These are phyloP conservation scores for Muntiacus reevesi DNA, from an alignment of 2,113 vertebrate genomes.

Conservation along the genomic window DNA sequence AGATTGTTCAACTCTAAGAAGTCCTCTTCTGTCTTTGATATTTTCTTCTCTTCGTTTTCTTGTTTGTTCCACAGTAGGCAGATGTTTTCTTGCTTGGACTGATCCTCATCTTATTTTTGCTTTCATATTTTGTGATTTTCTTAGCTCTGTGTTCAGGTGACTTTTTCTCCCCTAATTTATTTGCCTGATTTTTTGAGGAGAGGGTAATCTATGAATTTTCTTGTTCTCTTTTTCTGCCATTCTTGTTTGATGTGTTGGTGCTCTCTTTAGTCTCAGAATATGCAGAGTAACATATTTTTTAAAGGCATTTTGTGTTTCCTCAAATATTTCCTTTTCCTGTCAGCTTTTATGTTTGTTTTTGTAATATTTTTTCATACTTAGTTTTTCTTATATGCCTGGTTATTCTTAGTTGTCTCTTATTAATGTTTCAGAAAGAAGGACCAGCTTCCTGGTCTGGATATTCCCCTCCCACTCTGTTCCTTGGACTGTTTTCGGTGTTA, in stretches of 20 bases:
- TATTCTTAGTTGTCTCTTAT: neutral
- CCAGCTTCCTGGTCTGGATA: neutral
- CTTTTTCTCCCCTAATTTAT: neutral
- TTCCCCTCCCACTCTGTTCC: neutral
- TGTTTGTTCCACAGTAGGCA: neutral
- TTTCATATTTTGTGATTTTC: neutral
- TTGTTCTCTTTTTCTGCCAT: neutral
- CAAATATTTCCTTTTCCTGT: neutral
- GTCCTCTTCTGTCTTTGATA: neutral
- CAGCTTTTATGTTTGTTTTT: neutral
- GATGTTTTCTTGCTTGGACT: neutral
- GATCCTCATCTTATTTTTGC: neutral
- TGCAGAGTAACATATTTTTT: neutral
- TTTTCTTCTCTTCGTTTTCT: neutral
- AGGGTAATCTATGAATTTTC: neutral
- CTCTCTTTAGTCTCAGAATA: neutral
- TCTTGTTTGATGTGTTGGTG: neutral
- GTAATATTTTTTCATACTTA: neutral
- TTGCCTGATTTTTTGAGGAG: neutral
- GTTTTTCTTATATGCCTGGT: neutral
- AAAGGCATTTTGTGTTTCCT: neutral
- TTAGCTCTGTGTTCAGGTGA: neutral
- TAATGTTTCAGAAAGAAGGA: neutral
- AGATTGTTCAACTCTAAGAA: neutral
- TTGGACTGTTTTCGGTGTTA: neutral